Evolutionary conservation across 2,888 invertebrate species (phyloP).

Genomic region (Melinaea marsaeus): DNA sequence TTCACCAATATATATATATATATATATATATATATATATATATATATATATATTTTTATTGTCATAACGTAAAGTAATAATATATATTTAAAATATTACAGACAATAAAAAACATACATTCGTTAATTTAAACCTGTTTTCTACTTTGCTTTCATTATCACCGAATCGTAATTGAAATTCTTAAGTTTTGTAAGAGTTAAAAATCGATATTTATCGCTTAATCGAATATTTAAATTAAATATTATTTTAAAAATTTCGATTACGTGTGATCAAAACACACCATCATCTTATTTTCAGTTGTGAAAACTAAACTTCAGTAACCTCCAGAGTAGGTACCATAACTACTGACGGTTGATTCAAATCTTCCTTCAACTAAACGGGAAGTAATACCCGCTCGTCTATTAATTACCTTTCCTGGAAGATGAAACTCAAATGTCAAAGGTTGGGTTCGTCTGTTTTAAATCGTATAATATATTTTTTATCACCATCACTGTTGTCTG

Average conservation of each 20-base stretch:
- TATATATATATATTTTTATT: neutral
- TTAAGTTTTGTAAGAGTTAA: too few relatives aligned
- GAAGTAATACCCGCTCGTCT: conserved; percentile 1
- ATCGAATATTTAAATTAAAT: too few relatives aligned
- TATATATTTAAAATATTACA: neutral
- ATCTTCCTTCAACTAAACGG: conserved; percentile 4
- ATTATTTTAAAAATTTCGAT: too few relatives aligned
- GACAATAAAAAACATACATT: neutral
- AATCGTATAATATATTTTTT: too few relatives aligned
- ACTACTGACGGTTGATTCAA: neutral
- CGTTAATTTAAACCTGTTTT: neutral
- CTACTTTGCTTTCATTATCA: too few relatives aligned
- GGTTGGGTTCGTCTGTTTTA: neutral
- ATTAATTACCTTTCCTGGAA: conserved; percentile 6
- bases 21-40: too few relatives aligned
- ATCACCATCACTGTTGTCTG: too few relatives aligned
- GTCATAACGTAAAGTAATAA: neutral
- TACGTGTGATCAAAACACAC: too few relatives aligned
- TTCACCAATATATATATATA: too few relatives aligned
- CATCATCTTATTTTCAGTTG: neutral
- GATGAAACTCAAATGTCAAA: conserved; percentile 1
- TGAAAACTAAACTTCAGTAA: neutral
- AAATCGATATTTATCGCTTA: too few relatives aligned
- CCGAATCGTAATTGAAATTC: too few relatives aligned
- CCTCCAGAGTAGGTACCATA: neutral